phyloP scores from a whole-genome alignment of 2,888 invertebrate species.

The Troides aeacus region DNA sequence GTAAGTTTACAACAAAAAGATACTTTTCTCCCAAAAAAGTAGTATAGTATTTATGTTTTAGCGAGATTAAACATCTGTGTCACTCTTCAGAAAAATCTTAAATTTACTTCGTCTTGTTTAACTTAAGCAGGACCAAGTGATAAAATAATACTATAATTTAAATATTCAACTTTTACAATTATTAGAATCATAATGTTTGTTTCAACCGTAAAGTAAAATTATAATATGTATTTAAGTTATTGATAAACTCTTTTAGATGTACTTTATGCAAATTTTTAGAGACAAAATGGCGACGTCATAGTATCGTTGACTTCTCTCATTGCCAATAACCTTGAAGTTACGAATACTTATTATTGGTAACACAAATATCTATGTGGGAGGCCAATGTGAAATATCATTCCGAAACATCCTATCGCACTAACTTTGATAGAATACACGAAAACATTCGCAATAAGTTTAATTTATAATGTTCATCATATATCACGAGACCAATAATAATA shows the following conservation, averaged over 20 bases:
- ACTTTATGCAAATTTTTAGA: neutral
- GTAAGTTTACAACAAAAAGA: too few relatives aligned
- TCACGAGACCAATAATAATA: too few relatives aligned
- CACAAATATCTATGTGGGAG: constrained; percentile 31
- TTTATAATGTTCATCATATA: too few relatives aligned
- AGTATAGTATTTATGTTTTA: too few relatives aligned
- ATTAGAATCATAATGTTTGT: neutral
- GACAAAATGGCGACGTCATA: neutral
- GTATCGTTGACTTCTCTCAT: constrained; percentile 7
- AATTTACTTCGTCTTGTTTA: too few relatives aligned
- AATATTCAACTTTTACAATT: neutral
- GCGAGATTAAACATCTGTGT: too few relatives aligned
- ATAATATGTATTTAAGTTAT: neutral
- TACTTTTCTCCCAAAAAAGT: too few relatives aligned
- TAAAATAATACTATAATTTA: neutral
- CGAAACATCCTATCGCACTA: neutral
- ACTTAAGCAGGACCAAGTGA: too few relatives aligned
- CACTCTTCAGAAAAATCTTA: too few relatives aligned
- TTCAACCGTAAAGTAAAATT: neutral
- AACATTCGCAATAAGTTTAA: neutral
- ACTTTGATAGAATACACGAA: constrained; percentile 1
- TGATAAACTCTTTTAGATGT: neutral
- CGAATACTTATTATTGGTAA: constrained; percentile 21
- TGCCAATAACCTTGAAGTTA: constrained; percentile 28
- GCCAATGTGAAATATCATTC: constrained; percentile 12